Conservation (phyloP, 2,888 invertebrate genomes). For the Sycophila texana region DNA sequence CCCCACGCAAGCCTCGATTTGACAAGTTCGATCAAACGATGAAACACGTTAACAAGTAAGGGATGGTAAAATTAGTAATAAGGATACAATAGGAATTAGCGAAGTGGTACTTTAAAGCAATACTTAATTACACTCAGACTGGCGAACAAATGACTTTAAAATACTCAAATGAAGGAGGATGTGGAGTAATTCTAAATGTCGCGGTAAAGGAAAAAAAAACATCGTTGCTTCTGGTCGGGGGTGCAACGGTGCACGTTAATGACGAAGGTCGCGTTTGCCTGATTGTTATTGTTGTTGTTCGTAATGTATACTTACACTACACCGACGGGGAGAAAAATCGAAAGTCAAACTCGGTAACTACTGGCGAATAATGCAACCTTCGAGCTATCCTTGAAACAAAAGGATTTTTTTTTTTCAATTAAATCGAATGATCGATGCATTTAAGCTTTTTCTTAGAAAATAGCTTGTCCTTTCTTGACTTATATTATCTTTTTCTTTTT, state of each 20-base stretch:
- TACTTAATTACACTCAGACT: constrained; percentile 36
- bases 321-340: background rate
- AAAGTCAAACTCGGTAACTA: background rate
- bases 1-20: background rate
- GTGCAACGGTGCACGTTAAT: constrained; percentile 27
- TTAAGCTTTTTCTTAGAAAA: no score
- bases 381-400: background rate
- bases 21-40: constrained; percentile 42
- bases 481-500: no score
- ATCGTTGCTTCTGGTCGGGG: constrained; percentile 55
- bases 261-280: background rate
- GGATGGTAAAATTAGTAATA: constrained; percentile 53
- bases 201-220: background rate
- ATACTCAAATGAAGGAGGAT: constrained; percentile 31
- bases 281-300: constrained; percentile 34
- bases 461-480: no score
- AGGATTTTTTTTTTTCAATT: background rate
- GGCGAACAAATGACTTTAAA: constrained; percentile 24
- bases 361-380: no score
- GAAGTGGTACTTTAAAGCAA: constrained; percentile 40
- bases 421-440: no score
- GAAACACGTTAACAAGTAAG: background rate
- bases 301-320: background rate
- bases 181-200: background rate
- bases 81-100: constrained; percentile 20